Evolutionary conservation across 1,140 invertebrate genomes (phyloP).

Genomic region (Platyscapa corneri): DNA sequence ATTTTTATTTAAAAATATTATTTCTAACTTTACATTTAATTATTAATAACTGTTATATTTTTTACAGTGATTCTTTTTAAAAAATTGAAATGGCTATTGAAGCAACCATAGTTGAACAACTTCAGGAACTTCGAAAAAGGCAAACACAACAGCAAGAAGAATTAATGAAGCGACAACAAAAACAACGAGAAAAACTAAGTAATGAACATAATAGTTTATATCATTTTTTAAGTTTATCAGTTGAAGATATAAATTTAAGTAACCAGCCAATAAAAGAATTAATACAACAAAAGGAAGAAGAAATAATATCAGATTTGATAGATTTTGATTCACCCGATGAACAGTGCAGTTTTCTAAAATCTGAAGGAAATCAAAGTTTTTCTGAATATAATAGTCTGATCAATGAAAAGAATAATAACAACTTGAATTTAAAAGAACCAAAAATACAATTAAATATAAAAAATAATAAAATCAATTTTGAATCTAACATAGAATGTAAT

Average conservation of each 20-base stretch:
- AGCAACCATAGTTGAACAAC: constrained; percentile 61
- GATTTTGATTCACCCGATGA: constrained; percentile 46
- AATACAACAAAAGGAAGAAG: background rate
- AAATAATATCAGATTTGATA: constrained; percentile 34
- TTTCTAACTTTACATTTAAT: background rate
- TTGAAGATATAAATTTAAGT: constrained; percentile 53
- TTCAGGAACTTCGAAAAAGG: constrained; percentile 64
- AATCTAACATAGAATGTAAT: constrained; percentile 22
- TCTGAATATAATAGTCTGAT: background rate
- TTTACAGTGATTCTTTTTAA: constrained; percentile 18
- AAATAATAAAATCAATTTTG: constrained; percentile 10
- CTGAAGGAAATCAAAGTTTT: constrained; percentile 29
- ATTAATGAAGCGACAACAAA: constrained; percentile 62
- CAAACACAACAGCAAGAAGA: constrained; percentile 63
- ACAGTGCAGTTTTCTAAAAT: background rate
- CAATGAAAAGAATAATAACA: constrained; percentile 29
- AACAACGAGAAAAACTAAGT: constrained; percentile 63
- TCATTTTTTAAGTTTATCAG: constrained; percentile 59
- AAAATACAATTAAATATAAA: constrained; percentile 14
- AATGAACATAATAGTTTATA: constrained; percentile 63
- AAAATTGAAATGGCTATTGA: constrained; percentile 61
- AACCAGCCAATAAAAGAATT: constrained; percentile 17
- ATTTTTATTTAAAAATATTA: background rate
- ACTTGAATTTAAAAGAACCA: constrained; percentile 6
- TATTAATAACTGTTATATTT: background rate